These are phyloP conservation scores for Alces alces DNA, from an alignment of 2,113 vertebrate species.

Conservation along the genomic window DNA sequence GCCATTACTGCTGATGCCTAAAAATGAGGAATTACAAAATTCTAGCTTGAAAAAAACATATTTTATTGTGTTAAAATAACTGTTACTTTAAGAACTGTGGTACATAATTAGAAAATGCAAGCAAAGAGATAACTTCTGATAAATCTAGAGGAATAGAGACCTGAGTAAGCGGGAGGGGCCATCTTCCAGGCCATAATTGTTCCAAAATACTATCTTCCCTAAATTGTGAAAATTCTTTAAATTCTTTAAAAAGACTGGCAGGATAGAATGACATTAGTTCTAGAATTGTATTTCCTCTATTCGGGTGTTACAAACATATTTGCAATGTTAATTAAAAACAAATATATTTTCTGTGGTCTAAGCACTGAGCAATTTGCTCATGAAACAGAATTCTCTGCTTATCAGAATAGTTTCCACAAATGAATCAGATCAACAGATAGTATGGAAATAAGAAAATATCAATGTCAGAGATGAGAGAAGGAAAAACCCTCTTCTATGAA, in stretches of 20 bases:
- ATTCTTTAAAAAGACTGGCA: background rate
- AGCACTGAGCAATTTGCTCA: background rate
- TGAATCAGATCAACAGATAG: background rate
- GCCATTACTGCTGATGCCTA: background rate
- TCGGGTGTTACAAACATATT: background rate
- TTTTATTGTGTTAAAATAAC: background rate
- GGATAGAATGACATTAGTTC: background rate
- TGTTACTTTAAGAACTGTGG: background rate
- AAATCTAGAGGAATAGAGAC: background rate
- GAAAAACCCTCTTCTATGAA: background rate
- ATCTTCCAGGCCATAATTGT: background rate
- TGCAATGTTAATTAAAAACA: background rate
- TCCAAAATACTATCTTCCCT: background rate
- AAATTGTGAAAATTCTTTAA: background rate
- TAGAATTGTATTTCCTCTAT: background rate
- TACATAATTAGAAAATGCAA: background rate
- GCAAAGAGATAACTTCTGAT: background rate
- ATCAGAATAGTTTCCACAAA: background rate
- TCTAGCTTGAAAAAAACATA: background rate
- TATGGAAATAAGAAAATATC: background rate
- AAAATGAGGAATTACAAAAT: background rate
- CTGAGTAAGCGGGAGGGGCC: background rate
- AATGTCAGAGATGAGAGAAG: background rate
- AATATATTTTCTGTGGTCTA: background rate
- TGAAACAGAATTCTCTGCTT: background rate